Conservation (phyloP, 2,113 vertebrate species). For the Pardalotus punctatus region DNA sequence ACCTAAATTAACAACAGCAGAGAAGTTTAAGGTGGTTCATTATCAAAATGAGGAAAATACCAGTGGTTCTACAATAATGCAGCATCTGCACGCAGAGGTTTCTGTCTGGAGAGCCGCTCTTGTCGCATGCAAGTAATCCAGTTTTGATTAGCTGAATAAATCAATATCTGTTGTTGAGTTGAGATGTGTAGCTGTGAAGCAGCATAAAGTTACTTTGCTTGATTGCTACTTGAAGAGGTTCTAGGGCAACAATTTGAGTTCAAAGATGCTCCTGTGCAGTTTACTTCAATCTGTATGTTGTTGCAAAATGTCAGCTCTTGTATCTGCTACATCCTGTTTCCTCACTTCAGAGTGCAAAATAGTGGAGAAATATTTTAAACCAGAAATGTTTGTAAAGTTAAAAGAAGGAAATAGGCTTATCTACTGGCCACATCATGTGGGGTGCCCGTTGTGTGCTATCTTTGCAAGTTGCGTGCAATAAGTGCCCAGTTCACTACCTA, state of each 20-base stretch:
- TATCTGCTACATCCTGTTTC: neutral
- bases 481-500: neutral
- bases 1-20: neutral
- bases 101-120: neutral
- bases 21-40: neutral
- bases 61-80: neutral
- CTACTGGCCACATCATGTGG: fast-evolving
- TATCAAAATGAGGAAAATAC: neutral
- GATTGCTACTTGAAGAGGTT: neutral
- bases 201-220: neutral
- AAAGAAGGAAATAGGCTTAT: neutral
- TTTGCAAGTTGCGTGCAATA: neutral
- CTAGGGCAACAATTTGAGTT: neutral
- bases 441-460: fast-evolving
- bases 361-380: neutral
- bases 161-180: neutral
- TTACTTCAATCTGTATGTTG: neutral
- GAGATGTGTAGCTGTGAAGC: neutral
- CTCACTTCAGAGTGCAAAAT: neutral
- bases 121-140: neutral
- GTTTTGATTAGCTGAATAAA: neutral
- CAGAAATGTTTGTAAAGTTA: neutral
- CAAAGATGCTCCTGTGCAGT: neutral
- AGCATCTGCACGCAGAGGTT: neutral
- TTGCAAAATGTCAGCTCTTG: neutral